These are phyloP conservation scores for Orchestes rusci DNA, from an alignment of 2,888 invertebrate genomes.

Conservation along the genomic window DNA sequence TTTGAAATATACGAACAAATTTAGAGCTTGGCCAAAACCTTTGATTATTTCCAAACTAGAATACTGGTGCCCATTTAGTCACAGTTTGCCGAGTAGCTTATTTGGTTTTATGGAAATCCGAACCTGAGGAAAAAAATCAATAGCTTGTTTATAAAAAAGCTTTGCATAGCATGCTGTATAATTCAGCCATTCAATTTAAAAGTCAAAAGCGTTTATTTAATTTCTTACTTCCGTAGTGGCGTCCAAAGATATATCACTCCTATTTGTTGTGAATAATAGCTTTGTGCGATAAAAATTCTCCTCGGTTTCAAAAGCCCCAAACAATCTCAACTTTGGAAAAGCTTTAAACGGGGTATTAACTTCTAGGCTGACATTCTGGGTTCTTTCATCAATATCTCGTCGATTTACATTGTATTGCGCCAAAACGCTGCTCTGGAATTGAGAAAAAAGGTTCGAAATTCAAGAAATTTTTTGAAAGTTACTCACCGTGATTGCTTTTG, in stretches of 20 bases:
- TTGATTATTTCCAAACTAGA: too few relatives aligned
- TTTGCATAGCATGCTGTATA: conserved; percentile 15
- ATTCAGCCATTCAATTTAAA: conserved; percentile 23
- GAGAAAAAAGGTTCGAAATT: conserved; percentile 4
- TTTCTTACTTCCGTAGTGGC: conserved; percentile 50
- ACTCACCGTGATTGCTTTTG: conserved; percentile 43
- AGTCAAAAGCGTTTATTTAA: conserved; percentile 25
- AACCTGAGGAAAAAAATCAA: too few relatives aligned
- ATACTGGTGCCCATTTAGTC: too few relatives aligned
- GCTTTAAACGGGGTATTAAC: conserved; percentile 51
- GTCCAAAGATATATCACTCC: conserved; percentile 47
- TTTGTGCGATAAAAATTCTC: conserved; percentile 48
- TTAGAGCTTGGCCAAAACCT: too few relatives aligned
- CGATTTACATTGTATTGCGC: conserved; percentile 48
- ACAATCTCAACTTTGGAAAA: conserved; percentile 46
- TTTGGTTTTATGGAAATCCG: too few relatives aligned
- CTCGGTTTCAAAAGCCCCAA: conserved; percentile 32
- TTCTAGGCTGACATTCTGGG: conserved; percentile 46
- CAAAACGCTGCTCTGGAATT: conserved; percentile 44
- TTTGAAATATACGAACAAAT: too few relatives aligned
- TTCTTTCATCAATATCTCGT: conserved; percentile 30
- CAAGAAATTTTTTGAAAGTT: background rate
- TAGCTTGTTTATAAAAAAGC: too few relatives aligned
- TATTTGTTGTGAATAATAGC: conserved; percentile 46
- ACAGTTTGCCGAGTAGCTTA: too few relatives aligned